A percentile compares a stretch with the other conserved stretches of the same genome.
Evolutionary conservation across 2,888 invertebrate species (phyloP).

Genomic region (Drosophila emarginata): DNA sequence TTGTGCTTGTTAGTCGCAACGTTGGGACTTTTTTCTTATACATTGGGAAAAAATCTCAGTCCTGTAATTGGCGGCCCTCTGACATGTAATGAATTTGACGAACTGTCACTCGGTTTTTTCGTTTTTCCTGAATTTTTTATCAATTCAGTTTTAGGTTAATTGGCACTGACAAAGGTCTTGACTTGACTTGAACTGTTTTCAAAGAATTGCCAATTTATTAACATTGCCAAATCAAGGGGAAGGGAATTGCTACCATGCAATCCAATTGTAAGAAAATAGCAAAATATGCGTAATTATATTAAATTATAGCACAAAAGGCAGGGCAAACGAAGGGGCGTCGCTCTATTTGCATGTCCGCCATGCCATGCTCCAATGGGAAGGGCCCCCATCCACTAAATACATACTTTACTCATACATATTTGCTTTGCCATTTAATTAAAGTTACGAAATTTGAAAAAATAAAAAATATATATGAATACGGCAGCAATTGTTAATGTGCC

Average conservation of each 20-base stretch:
- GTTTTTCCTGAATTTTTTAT: constrained; percentile 25
- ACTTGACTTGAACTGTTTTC: constrained; percentile 33
- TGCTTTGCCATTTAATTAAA: constrained; percentile 40
- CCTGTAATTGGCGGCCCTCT: constrained; percentile 52
- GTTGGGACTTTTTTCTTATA: constrained; percentile 9
- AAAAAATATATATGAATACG: constrained; percentile 1
- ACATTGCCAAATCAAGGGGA: constrained; percentile 33
- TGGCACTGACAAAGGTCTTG: constrained; percentile 73
- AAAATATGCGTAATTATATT: constrained; percentile 36
- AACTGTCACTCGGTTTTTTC: constrained; percentile 47
- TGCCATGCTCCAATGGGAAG: constrained; percentile 5
- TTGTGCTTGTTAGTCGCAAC: constrained; percentile 55
- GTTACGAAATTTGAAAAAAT: neutral
- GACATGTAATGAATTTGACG: constrained; percentile 60
- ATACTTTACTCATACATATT: constrained; percentile 30
- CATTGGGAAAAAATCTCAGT: neutral
- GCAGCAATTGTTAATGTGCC: constrained; percentile 55
- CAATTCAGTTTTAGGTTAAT: constrained; percentile 50
- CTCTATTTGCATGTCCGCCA: constrained; percentile 19
- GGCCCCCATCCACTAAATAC: constrained; percentile 14
- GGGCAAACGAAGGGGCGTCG: constrained; percentile 36
- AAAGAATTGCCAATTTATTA: constrained; percentile 47
- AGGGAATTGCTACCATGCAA: neutral
- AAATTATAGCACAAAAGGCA: constrained; percentile 40
- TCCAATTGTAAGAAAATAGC: constrained; percentile 13